These are phyloP conservation scores for rabbit (Oryctolagus cuniculus) DNA, from an alignment of 2,113 vertebrate species.

Conservation along the genomic window mOryCun1.1 NC_091432.1:24048501-24049000, in stretches of 20 bases:
- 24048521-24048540: background rate
- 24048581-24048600: background rate
- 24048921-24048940: slow-evolving; percentile 79
- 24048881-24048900: slow-evolving; percentile 35
- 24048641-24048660: slow-evolving; percentile 3
- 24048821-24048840: background rate
- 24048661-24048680: background rate
- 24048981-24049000: slow-evolving; percentile 57
- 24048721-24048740: slow-evolving; percentile 30
- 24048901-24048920: slow-evolving; percentile 66
- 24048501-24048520: background rate
- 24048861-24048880: slow-evolving; percentile 11
- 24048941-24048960: slow-evolving; percentile 74
- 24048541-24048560: background rate
- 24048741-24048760: slow-evolving; percentile 29
- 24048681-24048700: background rate
- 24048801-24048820: background rate
- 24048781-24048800: background rate
- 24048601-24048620: background rate
- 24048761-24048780: slow-evolving; percentile 16
- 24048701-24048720: slow-evolving; percentile 55
- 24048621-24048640: background rate
- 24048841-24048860: slow-evolving; percentile 68
- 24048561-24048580: background rate
- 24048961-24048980: slow-evolving; percentile 47